Percentiles rank a stretch among this genome's conserved stretches.
These are phyloP conservation scores for Balaenoptera acutorostrata DNA, from an alignment of 2,113 vertebrate species.

Conservation along the genomic window DNA sequence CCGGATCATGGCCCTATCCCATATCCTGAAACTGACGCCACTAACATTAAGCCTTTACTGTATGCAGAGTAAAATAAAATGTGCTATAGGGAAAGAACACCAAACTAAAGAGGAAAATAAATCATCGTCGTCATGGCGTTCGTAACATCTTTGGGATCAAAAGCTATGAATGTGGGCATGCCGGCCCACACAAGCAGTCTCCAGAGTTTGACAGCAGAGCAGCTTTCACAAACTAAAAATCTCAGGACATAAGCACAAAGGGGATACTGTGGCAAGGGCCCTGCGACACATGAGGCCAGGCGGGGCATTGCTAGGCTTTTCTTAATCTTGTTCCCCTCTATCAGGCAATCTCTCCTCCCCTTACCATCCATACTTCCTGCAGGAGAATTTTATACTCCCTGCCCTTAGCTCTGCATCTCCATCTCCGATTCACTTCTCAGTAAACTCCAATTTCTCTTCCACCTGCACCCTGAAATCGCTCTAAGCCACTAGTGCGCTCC, in stretches of 20 bases:
- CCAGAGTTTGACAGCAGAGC: not conserved
- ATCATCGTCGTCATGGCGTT: not conserved
- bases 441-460: not conserved
- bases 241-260: not conserved
- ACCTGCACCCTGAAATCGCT: not conserved
- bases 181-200: not conserved
- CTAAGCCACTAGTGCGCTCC: not conserved
- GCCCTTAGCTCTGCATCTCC: not conserved
- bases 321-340: slow-evolving; percentile 24
- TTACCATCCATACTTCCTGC: slow-evolving; percentile 58
- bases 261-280: not conserved
- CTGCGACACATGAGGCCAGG: not conserved
- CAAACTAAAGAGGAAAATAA: not conserved
- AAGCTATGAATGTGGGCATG: not conserved
- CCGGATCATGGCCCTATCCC: not conserved
- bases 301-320: not conserved
- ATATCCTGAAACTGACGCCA: not conserved
- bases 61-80: not conserved
- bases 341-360: slow-evolving; percentile 36
- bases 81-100: not conserved
- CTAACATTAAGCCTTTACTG: not conserved
- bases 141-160: not conserved
- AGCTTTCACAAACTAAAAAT: not conserved
- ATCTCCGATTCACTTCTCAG: not conserved
- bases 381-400: slow-evolving; percentile 24